These are phyloP conservation scores for Luscinia luscinia DNA, from an alignment of 2,797 vertebrate species.

Conservation along the genomic window DNA sequence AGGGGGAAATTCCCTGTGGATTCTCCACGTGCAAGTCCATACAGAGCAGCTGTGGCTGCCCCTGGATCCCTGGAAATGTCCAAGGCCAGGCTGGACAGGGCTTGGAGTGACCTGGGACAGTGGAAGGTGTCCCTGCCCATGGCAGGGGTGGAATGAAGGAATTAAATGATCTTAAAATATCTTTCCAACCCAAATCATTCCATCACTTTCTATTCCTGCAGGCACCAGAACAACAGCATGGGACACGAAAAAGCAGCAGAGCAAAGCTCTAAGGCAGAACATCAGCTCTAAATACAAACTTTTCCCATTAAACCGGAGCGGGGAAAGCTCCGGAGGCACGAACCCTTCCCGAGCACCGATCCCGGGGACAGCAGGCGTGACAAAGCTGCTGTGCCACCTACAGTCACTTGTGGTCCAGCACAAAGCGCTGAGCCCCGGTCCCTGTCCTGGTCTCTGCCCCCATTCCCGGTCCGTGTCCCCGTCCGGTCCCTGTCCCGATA, in stretches of 20 bases:
- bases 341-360: rapidly evolving
- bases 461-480: too few species aligned
- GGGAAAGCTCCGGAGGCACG: too few species aligned
- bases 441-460: too few species aligned
- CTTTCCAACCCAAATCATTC: background rate
- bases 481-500: too few species aligned
- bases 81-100: background rate
- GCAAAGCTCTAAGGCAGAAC: background rate
- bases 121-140: background rate
- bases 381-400: constrained; percentile 59
- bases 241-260: rapidly evolving
- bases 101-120: rapidly evolving
- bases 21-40: rapidly evolving
- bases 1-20: rapidly evolving
- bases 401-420: background rate
- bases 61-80: background rate
- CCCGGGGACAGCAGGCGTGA: background rate
- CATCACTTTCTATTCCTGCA: background rate
- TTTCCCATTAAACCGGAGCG: rapidly evolving
- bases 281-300: background rate
- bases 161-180: background rate
- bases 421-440: background rate
- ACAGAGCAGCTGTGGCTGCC: background rate
- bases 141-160: background rate
- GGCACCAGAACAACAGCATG: rapidly evolving